Conservation (phyloP, 2,113 vertebrate species). For the Probosciger aterrimus region DNA sequence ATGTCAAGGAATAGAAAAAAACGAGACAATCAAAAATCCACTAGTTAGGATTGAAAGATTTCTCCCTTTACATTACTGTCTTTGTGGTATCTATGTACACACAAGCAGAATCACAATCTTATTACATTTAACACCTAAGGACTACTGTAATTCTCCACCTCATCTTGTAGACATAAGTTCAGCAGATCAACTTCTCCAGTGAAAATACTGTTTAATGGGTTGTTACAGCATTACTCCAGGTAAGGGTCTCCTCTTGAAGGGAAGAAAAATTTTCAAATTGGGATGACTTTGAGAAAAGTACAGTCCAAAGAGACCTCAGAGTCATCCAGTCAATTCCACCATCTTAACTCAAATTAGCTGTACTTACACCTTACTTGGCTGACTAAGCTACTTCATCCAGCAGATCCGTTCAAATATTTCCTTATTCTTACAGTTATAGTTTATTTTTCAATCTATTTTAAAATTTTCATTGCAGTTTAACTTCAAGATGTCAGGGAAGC, state of each 20-base stretch:
- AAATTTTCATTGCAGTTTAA: neutral
- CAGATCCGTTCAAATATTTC: neutral
- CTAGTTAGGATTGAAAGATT: neutral
- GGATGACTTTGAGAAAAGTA: neutral
- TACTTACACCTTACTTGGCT: neutral
- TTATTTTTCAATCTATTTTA: neutral
- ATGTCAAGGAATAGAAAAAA: neutral
- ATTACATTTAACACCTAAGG: neutral
- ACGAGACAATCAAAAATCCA: rapidly evolving
- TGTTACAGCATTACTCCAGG: neutral
- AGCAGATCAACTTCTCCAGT: neutral
- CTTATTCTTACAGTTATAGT: neutral
- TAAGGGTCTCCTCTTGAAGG: neutral
- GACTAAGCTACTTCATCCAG: neutral
- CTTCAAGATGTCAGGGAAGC: neutral
- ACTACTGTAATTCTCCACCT: neutral
- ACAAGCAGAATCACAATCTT: neutral
- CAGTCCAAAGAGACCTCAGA: neutral
- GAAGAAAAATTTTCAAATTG: neutral
- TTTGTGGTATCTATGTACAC: neutral
- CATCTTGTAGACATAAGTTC: neutral
- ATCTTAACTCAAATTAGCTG: neutral
- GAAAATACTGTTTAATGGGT: neutral
- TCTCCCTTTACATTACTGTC: neutral
- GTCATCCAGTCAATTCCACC: neutral